These are phyloP conservation scores for Euborellia annulipes DNA, from an alignment of 1,140 invertebrate genomes.

Conservation along the genomic window DNA sequence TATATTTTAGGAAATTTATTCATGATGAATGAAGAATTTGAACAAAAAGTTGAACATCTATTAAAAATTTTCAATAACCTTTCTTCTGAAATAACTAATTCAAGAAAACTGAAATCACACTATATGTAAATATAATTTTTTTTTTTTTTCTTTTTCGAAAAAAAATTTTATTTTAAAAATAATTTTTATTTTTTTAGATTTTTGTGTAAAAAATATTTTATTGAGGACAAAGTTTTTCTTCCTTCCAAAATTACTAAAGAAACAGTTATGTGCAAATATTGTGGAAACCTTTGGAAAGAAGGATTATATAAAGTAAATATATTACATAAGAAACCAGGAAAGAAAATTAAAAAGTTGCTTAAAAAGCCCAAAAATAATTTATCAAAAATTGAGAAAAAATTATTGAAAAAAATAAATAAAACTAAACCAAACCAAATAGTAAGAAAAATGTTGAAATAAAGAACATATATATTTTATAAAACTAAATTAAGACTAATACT, in stretches of 20 bases:
- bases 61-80: neutral
- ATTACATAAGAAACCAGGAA: neutral
- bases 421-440: neutral
- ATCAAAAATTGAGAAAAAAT: neutral
- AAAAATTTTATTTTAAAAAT: neutral
- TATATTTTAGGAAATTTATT: too few species aligned
- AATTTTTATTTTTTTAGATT: neutral
- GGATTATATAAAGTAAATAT: neutral
- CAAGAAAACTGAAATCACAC: too few species aligned
- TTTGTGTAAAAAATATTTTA: neutral
- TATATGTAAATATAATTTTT: too few species aligned
- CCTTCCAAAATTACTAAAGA: neutral
- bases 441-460: neutral
- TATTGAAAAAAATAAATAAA: too few species aligned
- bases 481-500: neutral
- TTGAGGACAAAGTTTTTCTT: neutral
- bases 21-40: too few species aligned
- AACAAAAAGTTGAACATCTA: too few species aligned
- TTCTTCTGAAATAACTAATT: neutral
- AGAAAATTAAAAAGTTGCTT: neutral
- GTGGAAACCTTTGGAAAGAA: constrained; percentile 2
- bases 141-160: too few species aligned
- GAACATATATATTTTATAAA: neutral
- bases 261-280: constrained; percentile 2
- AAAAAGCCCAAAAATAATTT: neutral